A percentile compares a stretch with the other conserved stretches of the same genome.
Evolutionary conservation across 64 coral and sea anemone genomes (phyloP).

Genomic region (Acropora yongei): DNA sequence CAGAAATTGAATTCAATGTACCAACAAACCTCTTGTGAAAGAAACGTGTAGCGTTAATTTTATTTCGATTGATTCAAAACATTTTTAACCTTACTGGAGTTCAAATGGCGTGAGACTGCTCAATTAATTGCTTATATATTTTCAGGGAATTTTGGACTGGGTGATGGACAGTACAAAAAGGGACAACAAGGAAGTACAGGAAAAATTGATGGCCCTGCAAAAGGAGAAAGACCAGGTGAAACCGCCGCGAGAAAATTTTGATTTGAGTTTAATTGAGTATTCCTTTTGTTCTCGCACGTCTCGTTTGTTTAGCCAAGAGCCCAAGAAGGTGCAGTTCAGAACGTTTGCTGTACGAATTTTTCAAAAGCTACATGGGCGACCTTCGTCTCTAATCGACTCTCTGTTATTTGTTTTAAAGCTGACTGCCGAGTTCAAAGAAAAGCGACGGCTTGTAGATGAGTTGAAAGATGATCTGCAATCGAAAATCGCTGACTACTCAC

Average conservation of each 20-base stretch:
- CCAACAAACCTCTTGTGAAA: too few species aligned
- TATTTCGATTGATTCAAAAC: too few species aligned
- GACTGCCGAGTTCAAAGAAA: constrained; percentile 97
- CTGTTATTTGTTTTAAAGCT: constrained; percentile 66
- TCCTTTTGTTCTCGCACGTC: too few species aligned
- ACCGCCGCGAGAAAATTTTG: neutral
- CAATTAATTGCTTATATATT: neutral
- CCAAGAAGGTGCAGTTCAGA: too few species aligned
- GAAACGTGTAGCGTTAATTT: too few species aligned
- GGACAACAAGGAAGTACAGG: constrained; percentile 98
- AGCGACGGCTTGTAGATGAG: constrained; percentile 91
- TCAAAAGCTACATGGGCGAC: too few species aligned
- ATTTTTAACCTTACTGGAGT: too few species aligned
- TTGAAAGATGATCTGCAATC: constrained; percentile 93
- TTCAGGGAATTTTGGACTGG: constrained; percentile 98
- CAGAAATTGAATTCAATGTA: too few species aligned
- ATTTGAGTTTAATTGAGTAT: too few species aligned
- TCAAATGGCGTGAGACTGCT: too few species aligned
- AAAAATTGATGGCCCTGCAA: constrained; percentile 80
- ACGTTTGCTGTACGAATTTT: too few species aligned
- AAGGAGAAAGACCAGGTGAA: constrained; percentile 98
- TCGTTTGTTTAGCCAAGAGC: too few species aligned
- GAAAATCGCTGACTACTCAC: constrained; percentile 97
- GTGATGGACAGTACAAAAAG: constrained; percentile 98
- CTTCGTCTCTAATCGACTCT: neutral